Percentiles rank a stretch among this genome's conserved stretches.
Conservation (phyloP, 2,797 vertebrate genomes). For the Acrossocheilus fasciatus region DNA sequence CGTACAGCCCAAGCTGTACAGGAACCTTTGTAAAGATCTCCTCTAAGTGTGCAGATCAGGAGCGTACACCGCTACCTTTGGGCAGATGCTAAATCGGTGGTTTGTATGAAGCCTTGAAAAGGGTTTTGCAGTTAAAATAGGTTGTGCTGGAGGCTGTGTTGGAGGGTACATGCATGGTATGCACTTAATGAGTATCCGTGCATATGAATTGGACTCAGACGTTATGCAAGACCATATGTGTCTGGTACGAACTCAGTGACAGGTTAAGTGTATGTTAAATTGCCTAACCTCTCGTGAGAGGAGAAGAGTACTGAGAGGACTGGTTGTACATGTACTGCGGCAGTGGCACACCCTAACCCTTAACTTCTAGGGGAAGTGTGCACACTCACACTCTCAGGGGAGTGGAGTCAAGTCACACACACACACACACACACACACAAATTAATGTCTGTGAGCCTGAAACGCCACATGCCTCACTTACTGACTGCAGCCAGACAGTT, state of each 20-base stretch:
- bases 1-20: conserved; percentile 7
- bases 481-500: conserved; percentile 35
- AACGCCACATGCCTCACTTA: conserved; percentile 50
- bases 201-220: conserved; percentile 5
- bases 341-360: conserved; percentile 57
- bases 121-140: not conserved
- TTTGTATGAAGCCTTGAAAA: not conserved
- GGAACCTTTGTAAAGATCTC: conserved; percentile 9
- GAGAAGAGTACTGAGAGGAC: conserved; percentile 33
- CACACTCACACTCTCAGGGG: conserved; percentile 55
- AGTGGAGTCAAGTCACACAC: conserved; percentile 52
- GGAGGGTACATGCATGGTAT: not conserved
- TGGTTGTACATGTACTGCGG: conserved; percentile 39
- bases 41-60: not conserved
- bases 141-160: conserved; percentile 2
- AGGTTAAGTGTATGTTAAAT: conserved; percentile 28
- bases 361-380: conserved; percentile 61
- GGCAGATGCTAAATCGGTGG: conserved; percentile 13
- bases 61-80: not conserved
- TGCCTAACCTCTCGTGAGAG: not conserved
- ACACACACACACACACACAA: conserved; percentile 50
- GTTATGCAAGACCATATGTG: conserved; percentile 6
- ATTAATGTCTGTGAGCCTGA: conserved; percentile 46
- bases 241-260: conserved; percentile 22
- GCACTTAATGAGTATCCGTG: not conserved